Evolutionary conservation across 30 jellyfish, hydroid and myxozoan species (phyloP), one percentile per base, ranked within the genome.

Genomic region (Hydractinia echinata): DNA sequence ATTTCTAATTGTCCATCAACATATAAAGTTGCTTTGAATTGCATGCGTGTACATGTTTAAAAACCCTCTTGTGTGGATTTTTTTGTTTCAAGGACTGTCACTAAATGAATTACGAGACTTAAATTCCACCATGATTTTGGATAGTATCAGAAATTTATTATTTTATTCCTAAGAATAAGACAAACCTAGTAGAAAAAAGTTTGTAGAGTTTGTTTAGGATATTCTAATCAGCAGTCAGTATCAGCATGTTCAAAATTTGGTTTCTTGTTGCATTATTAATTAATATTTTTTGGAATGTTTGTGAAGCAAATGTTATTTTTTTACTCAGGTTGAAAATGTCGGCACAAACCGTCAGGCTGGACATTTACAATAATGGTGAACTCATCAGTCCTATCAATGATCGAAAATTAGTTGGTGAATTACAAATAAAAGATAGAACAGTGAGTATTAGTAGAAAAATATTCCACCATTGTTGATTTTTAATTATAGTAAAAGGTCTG

Each of bases 341-440:
- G 0, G 89, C 94, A 0, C 95, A 76, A 71, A 83, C 72, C 39
- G 90, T 94, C 18, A 94, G 85, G 86, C 84, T 94, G 11, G 99
- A 94, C 72, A 84, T 94, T 61, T 94, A 82, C 61, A 79, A 64
- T 83, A 94, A 94, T 73, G 95, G 96, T 11, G 99, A 94, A 78
- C 44, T 89, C 5, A 77, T 94, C 52, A 84, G 82, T 64, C 88
- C 89, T 7, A 21, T 82, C 7, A 96, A 94, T 76, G 99, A 94
- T 78, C 95, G 92, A 19, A 83, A 81, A 53, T 92, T 94, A 8
- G 90, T 94, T 81, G 96, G 99, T 21, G 97, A 94, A n/a, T 80
- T 94, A 15, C 95, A 89, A 4, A 68, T 94, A 53, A 94, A 86
- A 84, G 99, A 94, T 55, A 79, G 99, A 84, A 84, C 96, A 81